Conservation (phyloP, 2,113 vertebrate genomes). For the Columba janthina region DNA sequence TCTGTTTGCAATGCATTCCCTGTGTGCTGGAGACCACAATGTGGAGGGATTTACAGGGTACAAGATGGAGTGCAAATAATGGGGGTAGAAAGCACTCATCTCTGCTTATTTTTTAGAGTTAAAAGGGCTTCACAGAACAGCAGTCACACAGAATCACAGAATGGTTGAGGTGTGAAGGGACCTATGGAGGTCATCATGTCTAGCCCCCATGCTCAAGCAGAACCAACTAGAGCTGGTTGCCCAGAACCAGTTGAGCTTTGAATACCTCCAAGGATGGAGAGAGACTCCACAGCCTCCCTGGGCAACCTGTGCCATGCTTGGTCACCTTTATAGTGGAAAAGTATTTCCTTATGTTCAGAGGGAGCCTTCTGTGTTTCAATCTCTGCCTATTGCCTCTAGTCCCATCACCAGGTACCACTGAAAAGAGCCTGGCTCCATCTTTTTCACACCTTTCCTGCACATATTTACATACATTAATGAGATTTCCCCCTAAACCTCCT, state of each 20-base stretch:
- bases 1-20: constrained; percentile 49
- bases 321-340: neutral
- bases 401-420: neutral
- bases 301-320: neutral
- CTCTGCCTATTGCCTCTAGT: neutral
- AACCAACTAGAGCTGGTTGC: neutral
- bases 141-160: neutral
- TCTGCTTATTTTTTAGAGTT: neutral
- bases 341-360: neutral
- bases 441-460: neutral
- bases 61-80: neutral
- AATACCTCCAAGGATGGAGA: neutral
- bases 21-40: constrained; percentile 45
- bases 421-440: neutral
- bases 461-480: neutral
- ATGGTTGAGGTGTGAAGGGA: neutral
- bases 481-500: neutral
- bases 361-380: neutral
- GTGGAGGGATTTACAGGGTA: constrained; percentile 33
- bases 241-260: neutral
- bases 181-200: neutral
- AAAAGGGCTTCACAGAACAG: neutral
- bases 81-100: neutral
- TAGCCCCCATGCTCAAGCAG: neutral
- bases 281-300: neutral